These are phyloP conservation scores for Sphecodes monilicornis DNA, from an alignment of 2,888 invertebrate species.

Conservation along the genomic window DNA sequence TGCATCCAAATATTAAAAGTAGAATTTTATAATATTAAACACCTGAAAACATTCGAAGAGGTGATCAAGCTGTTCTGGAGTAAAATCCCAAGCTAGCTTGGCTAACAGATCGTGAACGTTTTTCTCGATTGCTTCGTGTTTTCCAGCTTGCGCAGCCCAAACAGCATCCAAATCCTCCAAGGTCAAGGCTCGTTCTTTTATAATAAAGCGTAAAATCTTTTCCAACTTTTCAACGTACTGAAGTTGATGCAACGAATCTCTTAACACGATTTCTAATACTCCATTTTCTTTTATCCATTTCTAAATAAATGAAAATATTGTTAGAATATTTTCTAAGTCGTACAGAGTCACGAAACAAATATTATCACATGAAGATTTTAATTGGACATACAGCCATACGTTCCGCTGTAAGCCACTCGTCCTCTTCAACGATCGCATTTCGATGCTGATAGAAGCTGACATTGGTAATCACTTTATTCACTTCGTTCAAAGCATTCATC, in stretches of 20 bases:
- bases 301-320: conserved; percentile 84
- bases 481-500: conserved; percentile 99
- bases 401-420: conserved; percentile 96
- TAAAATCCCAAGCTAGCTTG: conserved; percentile 99
- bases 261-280: conserved; percentile 96
- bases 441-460: conserved; percentile 95
- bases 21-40: conserved; percentile 43
- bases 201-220: conserved; percentile 98
- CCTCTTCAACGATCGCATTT: conserved; percentile 90
- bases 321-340: background rate
- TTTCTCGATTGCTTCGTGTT: conserved; percentile 99
- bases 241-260: conserved; percentile 98
- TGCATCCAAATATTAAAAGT: background rate
- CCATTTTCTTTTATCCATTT: conserved; percentile 98
- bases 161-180: conserved; percentile 96
- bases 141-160: conserved; percentile 98
- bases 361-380: background rate
- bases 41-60: conserved; percentile 98
- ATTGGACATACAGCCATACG: conserved; percentile 93
- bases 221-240: conserved; percentile 99
- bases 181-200: conserved; percentile 95
- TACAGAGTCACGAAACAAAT: background rate
- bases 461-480: conserved; percentile 97
- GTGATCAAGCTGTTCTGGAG: conserved; percentile 98
- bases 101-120: conserved; percentile 98